phyloP scores from a whole-genome alignment of 92 coral and sea anemone species.

The Anthopleura xanthogrammica region DNA sequence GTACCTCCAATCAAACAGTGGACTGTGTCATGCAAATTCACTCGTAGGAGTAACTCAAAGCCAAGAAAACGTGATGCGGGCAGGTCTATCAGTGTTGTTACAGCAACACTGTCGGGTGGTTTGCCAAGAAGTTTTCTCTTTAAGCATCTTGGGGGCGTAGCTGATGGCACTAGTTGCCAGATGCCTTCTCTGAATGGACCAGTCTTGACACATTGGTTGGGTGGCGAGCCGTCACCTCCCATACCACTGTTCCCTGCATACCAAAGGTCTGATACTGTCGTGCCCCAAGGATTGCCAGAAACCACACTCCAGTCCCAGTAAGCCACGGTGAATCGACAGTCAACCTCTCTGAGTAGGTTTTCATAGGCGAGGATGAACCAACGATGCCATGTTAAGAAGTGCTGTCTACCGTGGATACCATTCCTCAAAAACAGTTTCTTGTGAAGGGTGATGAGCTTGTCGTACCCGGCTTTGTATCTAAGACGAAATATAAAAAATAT shows the following conservation, averaged over 20 bases:
- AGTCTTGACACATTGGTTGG: conserved; percentile 56
- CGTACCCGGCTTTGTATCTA: conserved; percentile 34
- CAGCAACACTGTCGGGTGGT: conserved; percentile 76
- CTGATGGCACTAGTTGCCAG: conserved; percentile 63
- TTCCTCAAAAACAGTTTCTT: conserved; percentile 35
- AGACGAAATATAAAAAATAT: too few species aligned
- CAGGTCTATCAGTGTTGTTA: conserved; percentile 37
- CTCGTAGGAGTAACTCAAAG: conserved; percentile 66
- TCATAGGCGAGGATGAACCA: conserved; percentile 80
- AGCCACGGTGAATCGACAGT: conserved; percentile 73
- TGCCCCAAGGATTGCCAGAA: conserved; percentile 53
- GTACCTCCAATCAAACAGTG: conserved; percentile 76
- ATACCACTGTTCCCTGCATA: conserved; percentile 51
- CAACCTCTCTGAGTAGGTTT: conserved; percentile 70
- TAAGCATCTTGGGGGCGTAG: conserved; percentile 60
- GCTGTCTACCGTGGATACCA: conserved; percentile 55
- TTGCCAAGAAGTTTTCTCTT: conserved; percentile 58
- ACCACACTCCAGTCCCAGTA: conserved; percentile 91
- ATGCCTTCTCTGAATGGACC: conserved; percentile 77
- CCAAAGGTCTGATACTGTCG: conserved; percentile 44
- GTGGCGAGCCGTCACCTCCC: conserved; percentile 72
- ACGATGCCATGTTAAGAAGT: conserved; percentile 91
- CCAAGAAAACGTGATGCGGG: conserved; percentile 37
- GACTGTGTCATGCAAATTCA: conserved; percentile 71
- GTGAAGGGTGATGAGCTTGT: conserved; percentile 54